Base-by-base conservation (phyloP, 2,888 invertebrate species). In the Epirrita christyi region DNA sequence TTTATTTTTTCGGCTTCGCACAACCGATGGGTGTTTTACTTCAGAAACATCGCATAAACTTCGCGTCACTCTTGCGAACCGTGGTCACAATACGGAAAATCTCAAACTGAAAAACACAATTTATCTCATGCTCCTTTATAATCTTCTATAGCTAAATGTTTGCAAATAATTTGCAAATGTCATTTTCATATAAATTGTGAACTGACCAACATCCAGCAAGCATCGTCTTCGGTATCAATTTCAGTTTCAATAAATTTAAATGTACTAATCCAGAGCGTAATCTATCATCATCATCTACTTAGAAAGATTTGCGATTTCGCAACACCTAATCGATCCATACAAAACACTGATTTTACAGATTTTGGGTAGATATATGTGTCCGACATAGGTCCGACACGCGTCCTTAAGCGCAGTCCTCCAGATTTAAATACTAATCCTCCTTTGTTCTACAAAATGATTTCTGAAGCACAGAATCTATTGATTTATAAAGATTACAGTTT, bases 31-130 rank as follows among this genome's bases (percentile, higher is more conserved):
- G 80, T 79, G 78, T 79, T 86, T 81, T 75, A 66, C 77, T 71
- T 71, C 68, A 62, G 71, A 77, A 69, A 70, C 68, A 72, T 70
- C 68, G 69, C 69, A 74, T 79, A 77, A 82, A 83, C 80, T 76
- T 63, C 72, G 70, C 81, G 81, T 82, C 86, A 78, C 70, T 80
- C 55, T 60, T 64, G 63, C 73, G 65, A 75, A 68, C 73, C 68
- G 67, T 72, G 72, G 77, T 83, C 83, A 85, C 82, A 85, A 81
- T 81, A 84, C 80, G 78, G 78, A 75, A 81, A 75, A 80, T 75
- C 64, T 80, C 75, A 53, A 55, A 55, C 55, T 32, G 32, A 43
- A 59, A 56, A 29, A 47, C 34, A 34, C 13, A n/a, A 41, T 34
- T 11, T 40, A 8, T 42, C 41, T 41, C 9, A 42, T 37, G 37